Evolutionary conservation across 2,113 vertebrate species (phyloP), one percentile per base, ranked within the genome.

Genomic region (Sylvia atricapilla): DNA sequence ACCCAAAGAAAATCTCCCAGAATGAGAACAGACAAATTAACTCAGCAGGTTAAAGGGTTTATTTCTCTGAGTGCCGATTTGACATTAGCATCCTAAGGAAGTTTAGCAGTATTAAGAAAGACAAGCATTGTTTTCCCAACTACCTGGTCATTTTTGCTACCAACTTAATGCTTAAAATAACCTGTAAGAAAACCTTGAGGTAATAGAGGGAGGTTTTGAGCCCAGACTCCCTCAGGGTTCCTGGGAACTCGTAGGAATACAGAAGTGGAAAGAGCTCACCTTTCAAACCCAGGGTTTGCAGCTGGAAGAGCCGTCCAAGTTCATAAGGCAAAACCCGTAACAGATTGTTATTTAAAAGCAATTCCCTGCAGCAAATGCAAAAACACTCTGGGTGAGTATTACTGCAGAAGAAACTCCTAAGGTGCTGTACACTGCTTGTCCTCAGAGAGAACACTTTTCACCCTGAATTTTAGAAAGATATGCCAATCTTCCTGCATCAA

Each of bases 331-430:
- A 99, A 99, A 99, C 99, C 98, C 99, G 98, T 98, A 99, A 98
- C 98, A 99, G 98, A 98, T 99, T 99, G 98, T 99, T 99, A 98
- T 99, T 99, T 98, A 99, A 99, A 99, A 99, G 99, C 98, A 99
- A 99, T 99, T 99, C 99, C 99, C 99, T 99, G 98, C 56, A 97
- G 91, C 87, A 94, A 84, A 90, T 76, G 64, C 74, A 96, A 39
- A 60, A 74, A 47, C 63, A 63, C 43, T 62, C 53, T 56, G 74
- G 20, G 70, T 87, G 82, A 89, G 59, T 35, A 77, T 64, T 46
- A 68, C 27, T 69, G 81, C 84, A 80, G 53, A 77, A 67, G 49
- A 39, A 89, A 52, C 43, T 84, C 43, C 67, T 33, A 4, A 25
- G 43, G 69, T 6, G 7, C 30, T 58, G 15, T 6, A 44, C 11